Evolutionary conservation across 2,797 vertebrate species (phyloP), one percentile per base, ranked within the genome.

Genomic region (Sebastes oblongus): DNA sequence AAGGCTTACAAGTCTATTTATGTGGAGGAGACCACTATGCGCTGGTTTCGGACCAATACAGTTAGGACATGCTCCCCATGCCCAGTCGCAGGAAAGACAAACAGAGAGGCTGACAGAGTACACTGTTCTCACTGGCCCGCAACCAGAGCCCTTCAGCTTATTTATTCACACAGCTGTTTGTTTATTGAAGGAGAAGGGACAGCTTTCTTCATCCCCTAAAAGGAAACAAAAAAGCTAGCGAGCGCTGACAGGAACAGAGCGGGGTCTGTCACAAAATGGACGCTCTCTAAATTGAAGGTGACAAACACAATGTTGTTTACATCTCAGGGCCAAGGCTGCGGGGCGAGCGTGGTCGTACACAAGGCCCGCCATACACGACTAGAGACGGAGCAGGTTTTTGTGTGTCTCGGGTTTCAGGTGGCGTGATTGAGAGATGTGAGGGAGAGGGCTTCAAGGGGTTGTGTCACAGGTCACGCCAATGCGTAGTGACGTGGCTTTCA

Each of bases 161-260:
- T 95, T 94, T 94, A 95, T 93, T 89, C 94, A 92, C 89, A 91
- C 90, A 32, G 82, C 88, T 86, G 92, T 94, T 94, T 95, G 93
- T 95, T 94, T 94, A 94, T 91, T 88, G 85, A 92, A 85, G 88
- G 85, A 88, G 88, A 94, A 92, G 72, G 86, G 86, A 91, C 86
- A 86, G 92, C 82, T 89, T 94, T 92, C 80, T 92, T 91, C 90
- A 87, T 93, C 90, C 90, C 78, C 85, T 80, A 61, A 88, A 90
- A 84, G 75, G 87, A 88, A 92, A 93, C 88, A 90, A 91, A 93
- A 85, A 92, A 84, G 62, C 82, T 46, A 69, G 74, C 89, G n/a
- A 69, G 71, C 42, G 59, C 81, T 61, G 85, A 92, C 90, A 85
- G 83, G 80, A 94, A 93, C 89, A 94, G 89, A 93, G 87, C 69